Conservation (phyloP, 2,113 vertebrate genomes). For the Catharus bicknelli region DNA sequence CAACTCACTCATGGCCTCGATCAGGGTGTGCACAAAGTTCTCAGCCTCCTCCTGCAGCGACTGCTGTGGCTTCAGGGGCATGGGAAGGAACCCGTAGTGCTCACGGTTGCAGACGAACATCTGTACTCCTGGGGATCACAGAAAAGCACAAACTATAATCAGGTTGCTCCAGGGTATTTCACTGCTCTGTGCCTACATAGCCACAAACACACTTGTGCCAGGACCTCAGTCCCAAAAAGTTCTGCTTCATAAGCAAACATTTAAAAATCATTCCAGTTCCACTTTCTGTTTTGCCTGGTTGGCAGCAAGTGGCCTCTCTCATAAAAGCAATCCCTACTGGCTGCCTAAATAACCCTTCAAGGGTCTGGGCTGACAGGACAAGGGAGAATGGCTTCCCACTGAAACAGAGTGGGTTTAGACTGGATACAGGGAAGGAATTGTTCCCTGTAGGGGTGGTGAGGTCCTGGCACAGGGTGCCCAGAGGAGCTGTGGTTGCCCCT, state of each 20-base stretch:
- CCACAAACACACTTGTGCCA: not conserved
- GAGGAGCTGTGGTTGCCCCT: not conserved
- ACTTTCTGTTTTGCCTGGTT: not conserved
- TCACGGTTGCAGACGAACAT: conserved; percentile 95
- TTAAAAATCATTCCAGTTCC: not conserved
- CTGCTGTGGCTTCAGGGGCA: conserved; percentile 91
- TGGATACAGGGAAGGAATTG: not conserved
- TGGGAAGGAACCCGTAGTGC: conserved; percentile 92
- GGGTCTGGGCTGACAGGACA: not conserved
- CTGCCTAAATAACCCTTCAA: not conserved
- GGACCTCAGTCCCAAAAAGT: not conserved
- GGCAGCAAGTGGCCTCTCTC: not conserved
- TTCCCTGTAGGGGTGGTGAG: fast-evolving
- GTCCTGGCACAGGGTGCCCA: not conserved
- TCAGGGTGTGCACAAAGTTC: conserved; percentile 88
- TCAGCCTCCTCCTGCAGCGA: conserved; percentile 87
- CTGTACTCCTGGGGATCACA: conserved; percentile 76
- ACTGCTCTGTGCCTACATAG: not conserved
- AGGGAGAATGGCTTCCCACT: not conserved
- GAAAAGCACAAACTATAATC: not conserved
- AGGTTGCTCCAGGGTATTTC: not conserved
- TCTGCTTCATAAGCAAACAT: not conserved
- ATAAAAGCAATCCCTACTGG: not conserved
- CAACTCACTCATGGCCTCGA: conserved; percentile 93
- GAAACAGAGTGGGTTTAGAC: not conserved